phyloP scores from a whole-genome alignment of 2,888 invertebrate genomes.

The Eupithecia inturbata region DNA sequence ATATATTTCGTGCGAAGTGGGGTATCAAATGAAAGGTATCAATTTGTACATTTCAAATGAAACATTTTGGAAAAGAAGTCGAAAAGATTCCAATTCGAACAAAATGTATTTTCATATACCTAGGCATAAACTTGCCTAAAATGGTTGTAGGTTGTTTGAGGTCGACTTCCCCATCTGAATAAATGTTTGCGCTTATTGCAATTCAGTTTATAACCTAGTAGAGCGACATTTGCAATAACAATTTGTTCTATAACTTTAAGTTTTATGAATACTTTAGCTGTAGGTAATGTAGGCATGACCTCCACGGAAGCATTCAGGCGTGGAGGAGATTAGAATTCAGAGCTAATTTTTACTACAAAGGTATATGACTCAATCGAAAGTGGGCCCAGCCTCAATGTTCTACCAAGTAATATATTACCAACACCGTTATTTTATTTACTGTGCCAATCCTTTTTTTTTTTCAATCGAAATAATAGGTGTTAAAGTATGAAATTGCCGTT shows the following conservation, averaged over 20 bases:
- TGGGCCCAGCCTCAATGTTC: background rate
- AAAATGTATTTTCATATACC: background rate
- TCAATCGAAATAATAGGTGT: too few species aligned
- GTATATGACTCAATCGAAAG: background rate
- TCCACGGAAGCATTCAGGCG: background rate
- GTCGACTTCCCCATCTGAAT: background rate
- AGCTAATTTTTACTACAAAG: background rate
- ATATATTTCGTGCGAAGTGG: too few species aligned
- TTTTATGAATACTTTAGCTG: background rate
- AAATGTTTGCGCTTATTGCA: conserved; percentile 8
- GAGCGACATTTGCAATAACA: background rate
- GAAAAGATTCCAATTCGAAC: too few species aligned
- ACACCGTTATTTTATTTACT: background rate
- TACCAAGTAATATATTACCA: background rate
- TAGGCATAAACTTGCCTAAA: background rate
- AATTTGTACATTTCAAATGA: too few species aligned
- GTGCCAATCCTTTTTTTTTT: too few species aligned
- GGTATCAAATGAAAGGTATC: too few species aligned
- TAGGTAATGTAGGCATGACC: background rate
- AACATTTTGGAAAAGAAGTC: too few species aligned
- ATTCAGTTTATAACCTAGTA: background rate
- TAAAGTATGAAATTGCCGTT: too few species aligned
- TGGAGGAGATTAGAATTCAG: conserved; percentile 3
- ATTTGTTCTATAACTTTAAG: background rate
- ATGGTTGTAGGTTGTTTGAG: background rate